These are phyloP conservation scores for Euproctis similis DNA, from an alignment of 2,888 invertebrate species.

Conservation along the genomic window DNA sequence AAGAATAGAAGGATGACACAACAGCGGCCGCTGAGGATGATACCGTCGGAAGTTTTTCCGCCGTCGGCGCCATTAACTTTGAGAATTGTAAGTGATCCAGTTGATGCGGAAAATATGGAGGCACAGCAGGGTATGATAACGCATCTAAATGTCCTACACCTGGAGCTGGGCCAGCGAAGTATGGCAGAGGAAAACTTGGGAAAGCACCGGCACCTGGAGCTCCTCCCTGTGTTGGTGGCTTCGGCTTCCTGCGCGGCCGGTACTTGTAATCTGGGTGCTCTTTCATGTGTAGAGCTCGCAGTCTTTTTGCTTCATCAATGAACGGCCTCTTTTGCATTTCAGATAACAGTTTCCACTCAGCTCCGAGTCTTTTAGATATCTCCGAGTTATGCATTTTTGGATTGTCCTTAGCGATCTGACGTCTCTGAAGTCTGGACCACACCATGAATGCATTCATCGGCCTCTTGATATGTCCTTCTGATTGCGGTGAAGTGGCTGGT, in stretches of 20 bases:
- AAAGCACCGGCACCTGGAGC: constrained; percentile 73
- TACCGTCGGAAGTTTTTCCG: constrained; percentile 62
- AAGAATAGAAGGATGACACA: constrained; percentile 81
- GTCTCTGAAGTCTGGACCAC: constrained; percentile 93
- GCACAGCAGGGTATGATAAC: constrained; percentile 79
- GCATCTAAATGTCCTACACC: constrained; percentile 76
- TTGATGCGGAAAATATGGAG: constrained; percentile 86
- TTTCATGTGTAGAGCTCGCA: constrained; percentile 91
- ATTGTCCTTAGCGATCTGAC: constrained; percentile 95
- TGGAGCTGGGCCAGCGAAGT: constrained; percentile 78
- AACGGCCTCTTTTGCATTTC: constrained; percentile 94
- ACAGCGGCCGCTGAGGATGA: constrained; percentile 75
- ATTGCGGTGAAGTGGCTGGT: constrained; percentile 63
- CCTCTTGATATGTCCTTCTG: constrained; percentile 91
- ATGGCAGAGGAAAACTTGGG: constrained; percentile 78
- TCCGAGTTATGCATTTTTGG: constrained; percentile 95
- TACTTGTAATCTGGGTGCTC: constrained; percentile 95
- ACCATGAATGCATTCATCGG: constrained; percentile 99
- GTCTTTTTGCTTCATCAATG: constrained; percentile 94
- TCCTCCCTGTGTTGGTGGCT: constrained; percentile 78
- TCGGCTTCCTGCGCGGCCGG: constrained; percentile 89
- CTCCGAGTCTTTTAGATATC: constrained; percentile 93
- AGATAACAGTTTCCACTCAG: constrained; percentile 93
- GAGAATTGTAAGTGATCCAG: constrained; percentile 80
- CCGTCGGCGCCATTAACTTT: constrained; percentile 74